Evolutionary conservation across 2,797 vertebrate genomes (phyloP), one percentile per base, ranked within the genome.

Genomic region (Leontopithecus rosalia): DNA sequence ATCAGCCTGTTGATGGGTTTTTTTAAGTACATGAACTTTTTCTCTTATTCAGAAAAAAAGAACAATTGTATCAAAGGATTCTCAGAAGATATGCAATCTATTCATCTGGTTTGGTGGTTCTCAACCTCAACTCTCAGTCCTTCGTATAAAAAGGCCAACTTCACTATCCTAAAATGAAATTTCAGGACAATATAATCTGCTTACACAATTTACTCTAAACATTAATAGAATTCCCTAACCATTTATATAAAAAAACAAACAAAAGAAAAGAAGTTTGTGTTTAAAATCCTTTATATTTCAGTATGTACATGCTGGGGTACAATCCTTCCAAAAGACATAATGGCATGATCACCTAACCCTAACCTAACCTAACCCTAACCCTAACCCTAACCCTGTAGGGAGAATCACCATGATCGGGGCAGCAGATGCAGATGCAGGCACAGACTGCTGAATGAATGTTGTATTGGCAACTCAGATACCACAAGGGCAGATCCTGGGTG

Each of bases 161-260:
- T 95, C 76, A 84, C 8, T 93, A 50, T 70, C 33, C 72, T 80
- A n/a, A 93, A 86, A 89, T 87, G 36, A 92, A 84, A 84, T 87
- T 87, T 11, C 61, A 83, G 64, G 20, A 43, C 61, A 90, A 70
- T 76, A 10, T 84, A 80, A 86, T 10, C 48, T 81, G 22, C 13
- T 15, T 50, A 77, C 4, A 14, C 12, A 61, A 36, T 75, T 87
- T 43, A 46, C 24, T 61, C 24, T 89, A 70, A 67, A 30, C 19
- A 41, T 52, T 2, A 15, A 12, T 48, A 46, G 43, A 84, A 20
- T 79, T 11, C 24, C 46, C 57, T 79, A 39, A 87, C 14, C 5
- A 61, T 26, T 80, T 92, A 28, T 92, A 28, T 58, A 52, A 61
- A 61, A 43, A 33, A 83, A 64, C 7, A 76, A 64, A 57, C 26